Evolutionary conservation across 2,888 invertebrate species (phyloP).

Genomic region (Conus canariensis): DNA sequence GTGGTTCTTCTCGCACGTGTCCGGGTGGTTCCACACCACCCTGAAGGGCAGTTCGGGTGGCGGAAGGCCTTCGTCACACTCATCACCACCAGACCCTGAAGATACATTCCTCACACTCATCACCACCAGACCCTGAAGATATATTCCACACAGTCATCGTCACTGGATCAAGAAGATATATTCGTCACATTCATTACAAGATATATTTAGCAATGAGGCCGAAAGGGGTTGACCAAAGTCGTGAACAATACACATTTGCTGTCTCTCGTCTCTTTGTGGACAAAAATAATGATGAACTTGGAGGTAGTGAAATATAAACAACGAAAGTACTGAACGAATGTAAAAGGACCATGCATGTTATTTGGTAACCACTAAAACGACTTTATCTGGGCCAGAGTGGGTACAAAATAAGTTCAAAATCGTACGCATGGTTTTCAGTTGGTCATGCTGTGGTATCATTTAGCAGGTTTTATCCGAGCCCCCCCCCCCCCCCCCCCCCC

Average conservation of each 20-base stretch:
- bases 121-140: not conserved
- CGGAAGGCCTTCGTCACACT: not conserved
- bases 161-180: not conserved
- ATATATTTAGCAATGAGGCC: no score
- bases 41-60: constrained; percentile 49
- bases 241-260: no score
- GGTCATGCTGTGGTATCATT: no score
- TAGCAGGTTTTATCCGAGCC: no score
- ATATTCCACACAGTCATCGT: not conserved
- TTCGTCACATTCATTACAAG: no score
- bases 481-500: no score
- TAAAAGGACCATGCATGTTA: not conserved
- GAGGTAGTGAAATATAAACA: not conserved
- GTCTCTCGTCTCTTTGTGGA: no score
- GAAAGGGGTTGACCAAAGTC: no score
- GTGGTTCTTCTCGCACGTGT: constrained; percentile 52
- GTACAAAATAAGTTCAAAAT: no score
- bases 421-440: no score
- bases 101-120: not conserved
- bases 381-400: no score
- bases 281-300: not conserved
- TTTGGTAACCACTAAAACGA: no score
- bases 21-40: constrained; percentile 62
- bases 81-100: not conserved
- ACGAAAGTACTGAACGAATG: not conserved